These are phyloP conservation scores for Delia radicum DNA, from an alignment of 1,140 invertebrate species.

Conservation along the genomic window DNA sequence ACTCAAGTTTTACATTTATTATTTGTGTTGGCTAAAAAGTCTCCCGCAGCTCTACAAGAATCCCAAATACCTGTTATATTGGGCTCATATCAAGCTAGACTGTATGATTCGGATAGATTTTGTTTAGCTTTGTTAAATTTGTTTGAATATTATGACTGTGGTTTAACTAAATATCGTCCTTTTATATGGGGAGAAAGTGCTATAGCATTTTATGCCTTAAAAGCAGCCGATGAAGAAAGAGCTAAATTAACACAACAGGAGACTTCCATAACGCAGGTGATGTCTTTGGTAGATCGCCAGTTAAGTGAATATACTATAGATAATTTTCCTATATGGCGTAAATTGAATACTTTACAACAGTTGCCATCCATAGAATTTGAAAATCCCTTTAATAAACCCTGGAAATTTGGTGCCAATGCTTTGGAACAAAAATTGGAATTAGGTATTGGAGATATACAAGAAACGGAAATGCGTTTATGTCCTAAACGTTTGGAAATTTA, in stretches of 20 bases:
- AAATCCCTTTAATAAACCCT: constrained; percentile 31
- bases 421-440: constrained; percentile 42
- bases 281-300: constrained; percentile 68
- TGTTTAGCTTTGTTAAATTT: constrained; percentile 64
- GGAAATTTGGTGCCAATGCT: constrained; percentile 39
- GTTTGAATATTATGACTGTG: constrained; percentile 64
- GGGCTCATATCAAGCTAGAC: constrained; percentile 69
- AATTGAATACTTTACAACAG: constrained; percentile 42
- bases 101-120: constrained; percentile 64
- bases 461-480: constrained; percentile 37
- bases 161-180: constrained; percentile 70
- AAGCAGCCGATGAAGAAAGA: constrained; percentile 60
- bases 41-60: constrained; percentile 62
- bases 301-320: constrained; percentile 67
- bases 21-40: constrained; percentile 62
- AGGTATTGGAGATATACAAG: constrained; percentile 30
- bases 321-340: constrained; percentile 64
- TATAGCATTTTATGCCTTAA: constrained; percentile 71
- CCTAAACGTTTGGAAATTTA: constrained; percentile 42
- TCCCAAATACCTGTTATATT: constrained; percentile 71
- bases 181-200: constrained; percentile 79
- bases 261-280: constrained; percentile 69
- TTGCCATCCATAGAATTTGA: constrained; percentile 39
- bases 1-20: constrained; percentile 64
- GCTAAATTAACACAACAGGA: constrained; percentile 62